phyloP scores from a whole-genome alignment of 2,797 vertebrate genomes.

The Apogon talboti region DNA sequence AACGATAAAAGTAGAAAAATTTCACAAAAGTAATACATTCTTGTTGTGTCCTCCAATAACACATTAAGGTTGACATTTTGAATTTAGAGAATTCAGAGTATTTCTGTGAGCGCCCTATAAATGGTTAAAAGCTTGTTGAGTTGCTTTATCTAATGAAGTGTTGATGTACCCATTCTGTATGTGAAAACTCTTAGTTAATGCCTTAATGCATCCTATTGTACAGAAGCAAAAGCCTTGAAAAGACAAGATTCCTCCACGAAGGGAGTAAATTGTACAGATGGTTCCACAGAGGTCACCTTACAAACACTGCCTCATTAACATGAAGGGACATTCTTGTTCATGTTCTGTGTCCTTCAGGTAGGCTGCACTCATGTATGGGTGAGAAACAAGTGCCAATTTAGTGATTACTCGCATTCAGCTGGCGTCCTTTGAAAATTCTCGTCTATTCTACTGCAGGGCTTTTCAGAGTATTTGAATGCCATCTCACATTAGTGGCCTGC shows the following conservation, averaged over 20 bases:
- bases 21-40: no score
- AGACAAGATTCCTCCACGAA: background rate
- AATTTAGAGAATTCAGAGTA: no score
- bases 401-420: slow-evolving; percentile 16
- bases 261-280: slow-evolving; percentile 41
- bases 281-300: slow-evolving; percentile 29
- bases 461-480: slow-evolving; percentile 1
- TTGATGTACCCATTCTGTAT: no score
- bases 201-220: background rate
- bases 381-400: background rate
- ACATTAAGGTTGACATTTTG: no score
- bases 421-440: background rate
- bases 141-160: no score
- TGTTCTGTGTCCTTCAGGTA: slow-evolving; percentile 50
- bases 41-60: no score
- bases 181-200: background rate
- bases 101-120: no score
- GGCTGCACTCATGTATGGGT: background rate
- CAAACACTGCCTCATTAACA: slow-evolving; percentile 50
- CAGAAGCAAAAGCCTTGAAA: background rate
- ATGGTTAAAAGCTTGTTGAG: no score
- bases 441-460: background rate
- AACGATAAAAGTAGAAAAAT: no score
- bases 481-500: background rate
- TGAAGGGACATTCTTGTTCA: slow-evolving; percentile 15